phyloP scores from a whole-genome alignment of 2,888 invertebrate genomes.

The Chesias legatella region DNA sequence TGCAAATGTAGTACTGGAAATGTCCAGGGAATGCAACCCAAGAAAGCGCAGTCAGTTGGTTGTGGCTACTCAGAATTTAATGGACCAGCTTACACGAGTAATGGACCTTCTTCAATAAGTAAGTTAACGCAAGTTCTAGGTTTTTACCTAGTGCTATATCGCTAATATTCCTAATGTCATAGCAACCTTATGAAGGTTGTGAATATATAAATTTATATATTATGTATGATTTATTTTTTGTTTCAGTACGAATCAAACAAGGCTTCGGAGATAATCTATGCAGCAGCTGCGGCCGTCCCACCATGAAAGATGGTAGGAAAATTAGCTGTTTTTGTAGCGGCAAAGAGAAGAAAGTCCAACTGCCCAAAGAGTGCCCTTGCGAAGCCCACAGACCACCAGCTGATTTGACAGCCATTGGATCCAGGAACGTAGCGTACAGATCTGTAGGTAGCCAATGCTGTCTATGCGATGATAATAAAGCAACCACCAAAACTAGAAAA shows the following conservation, averaged over 20 bases:
- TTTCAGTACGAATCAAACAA: background rate
- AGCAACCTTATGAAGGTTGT: too few relatives aligned
- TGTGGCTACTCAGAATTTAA: background rate
- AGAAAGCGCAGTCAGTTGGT: background rate
- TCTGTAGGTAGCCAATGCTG: too few relatives aligned
- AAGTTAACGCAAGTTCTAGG: background rate
- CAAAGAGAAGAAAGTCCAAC: conserved; percentile 15
- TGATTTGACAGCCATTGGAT: background rate
- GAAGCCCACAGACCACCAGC: conserved; percentile 7
- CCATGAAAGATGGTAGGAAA: conserved; percentile 8
- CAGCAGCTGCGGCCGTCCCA: conserved; percentile 12
- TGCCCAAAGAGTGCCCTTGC: conserved; percentile 14
- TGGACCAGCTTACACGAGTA: background rate
- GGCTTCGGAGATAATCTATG: conserved; percentile 7
- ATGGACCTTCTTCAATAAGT: background rate
- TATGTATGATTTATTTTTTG: background rate
- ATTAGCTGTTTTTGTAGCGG: conserved; percentile 16
- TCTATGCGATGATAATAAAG: background rate
- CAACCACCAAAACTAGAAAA: background rate
- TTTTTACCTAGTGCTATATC: too few relatives aligned
- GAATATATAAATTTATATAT: too few relatives aligned
- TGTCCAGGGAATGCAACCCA: background rate
- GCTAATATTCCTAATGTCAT: too few relatives aligned
- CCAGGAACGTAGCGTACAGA: background rate
- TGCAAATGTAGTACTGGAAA: conserved; percentile 1